Base-by-base conservation (phyloP, 1,140 invertebrate genomes). In the Leptoteleia sp. region DNA sequence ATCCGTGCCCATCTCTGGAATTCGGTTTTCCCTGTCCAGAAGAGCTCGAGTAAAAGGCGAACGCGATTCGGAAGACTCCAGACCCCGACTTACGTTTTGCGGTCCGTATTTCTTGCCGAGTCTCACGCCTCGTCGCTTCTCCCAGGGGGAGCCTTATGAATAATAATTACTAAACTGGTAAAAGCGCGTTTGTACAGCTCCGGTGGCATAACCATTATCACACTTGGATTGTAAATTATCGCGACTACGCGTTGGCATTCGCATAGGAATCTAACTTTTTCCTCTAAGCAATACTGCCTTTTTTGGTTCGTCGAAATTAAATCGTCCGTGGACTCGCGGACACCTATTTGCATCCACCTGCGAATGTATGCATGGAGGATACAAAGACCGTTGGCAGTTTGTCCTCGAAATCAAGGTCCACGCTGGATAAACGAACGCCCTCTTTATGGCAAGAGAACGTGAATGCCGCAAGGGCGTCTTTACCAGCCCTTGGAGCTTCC, bases 111-210 rank as follows among this genome's bases (percentile, higher is more conserved):
- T 89, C 87, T 88, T 85, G 83, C 83, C 78, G 81, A 84, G 82
- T 79, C 83, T 87, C 83, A 88, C 87, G 87, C 86, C 83, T 88
- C 81, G 85, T 40, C 84, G 84, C 83, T 31, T 85, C 82, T 78
- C 81, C 75, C 13, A n/a, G 55, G 48, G 86, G 83, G 81, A 85
- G 82, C 85, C 87, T 89, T 89, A 89, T 89, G 87, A 89, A 89
- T 89, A 80, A 80, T 80, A 88, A 88, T 88, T 87, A 88, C 82
- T 79, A 86, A 88, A 86, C 80, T 84, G 54, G 57, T 75, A 75
- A n/a, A n/a, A 79, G 48, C 70, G 70, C 50, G 57, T 62, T 79
- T 68, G 27, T 73, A 79, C 55, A 33, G 62, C 45, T 62, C 38
- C 62, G 67, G 11, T 40, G 38, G 19, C 50, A 61, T 55, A 37